Conservation (phyloP, 92 coral and sea anemone genomes). For the Blastomussa wellsi region DNA sequence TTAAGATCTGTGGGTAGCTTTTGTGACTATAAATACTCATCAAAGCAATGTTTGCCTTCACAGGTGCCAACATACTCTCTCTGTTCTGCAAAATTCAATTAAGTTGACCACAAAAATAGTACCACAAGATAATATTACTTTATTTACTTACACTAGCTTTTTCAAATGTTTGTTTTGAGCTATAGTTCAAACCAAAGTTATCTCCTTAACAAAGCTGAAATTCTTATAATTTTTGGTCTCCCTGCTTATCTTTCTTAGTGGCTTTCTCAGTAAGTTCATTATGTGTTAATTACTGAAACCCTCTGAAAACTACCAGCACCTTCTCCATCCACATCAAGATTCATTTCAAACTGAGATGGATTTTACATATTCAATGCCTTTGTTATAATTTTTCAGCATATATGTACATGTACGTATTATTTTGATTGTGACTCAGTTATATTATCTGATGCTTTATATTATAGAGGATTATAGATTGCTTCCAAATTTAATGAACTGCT, state of each 20-base stretch:
- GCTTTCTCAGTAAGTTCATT: neutral
- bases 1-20: slow-evolving; percentile 9
- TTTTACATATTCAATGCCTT: neutral
- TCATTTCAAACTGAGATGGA: neutral
- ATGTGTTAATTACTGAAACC: neutral
- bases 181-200: neutral
- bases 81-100: slow-evolving; percentile 5
- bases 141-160: neutral
- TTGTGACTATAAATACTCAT: neutral
- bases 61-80: slow-evolving; percentile 12
- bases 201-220: neutral
- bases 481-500: neutral
- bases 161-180: neutral
- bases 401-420: too few species aligned
- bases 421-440: neutral
- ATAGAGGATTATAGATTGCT: neutral
- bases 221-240: neutral
- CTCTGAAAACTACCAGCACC: neutral
- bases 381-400: neutral
- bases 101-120: neutral
- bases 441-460: neutral
- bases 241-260: neutral
- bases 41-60: slow-evolving; percentile 11
- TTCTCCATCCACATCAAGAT: neutral
- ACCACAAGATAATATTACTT: slow-evolving; percentile 7